phyloP scores from a whole-genome alignment of 1,140 invertebrate genomes.

The Rhagoletis pomonella region DNA sequence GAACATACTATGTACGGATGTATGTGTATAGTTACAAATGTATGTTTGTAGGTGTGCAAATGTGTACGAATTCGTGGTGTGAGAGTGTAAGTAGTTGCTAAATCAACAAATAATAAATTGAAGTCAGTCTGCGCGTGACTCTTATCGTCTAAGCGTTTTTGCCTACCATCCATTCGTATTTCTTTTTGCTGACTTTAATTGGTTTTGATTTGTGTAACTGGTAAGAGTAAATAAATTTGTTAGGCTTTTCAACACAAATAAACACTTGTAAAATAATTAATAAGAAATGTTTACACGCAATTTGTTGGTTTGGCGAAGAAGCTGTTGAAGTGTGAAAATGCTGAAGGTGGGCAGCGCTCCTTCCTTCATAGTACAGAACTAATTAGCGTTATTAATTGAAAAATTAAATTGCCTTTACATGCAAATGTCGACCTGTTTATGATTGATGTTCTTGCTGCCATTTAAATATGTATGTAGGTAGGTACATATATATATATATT shows the following conservation, averaged over 20 bases:
- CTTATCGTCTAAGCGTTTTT: not conserved
- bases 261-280: not conserved
- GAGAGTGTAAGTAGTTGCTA: not conserved
- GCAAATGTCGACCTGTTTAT: not conserved
- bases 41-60: not conserved
- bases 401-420: not conserved
- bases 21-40: not conserved
- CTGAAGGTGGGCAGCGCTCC: not conserved
- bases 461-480: not conserved
- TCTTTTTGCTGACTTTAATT: conserved; percentile 34
- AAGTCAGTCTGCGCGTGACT: not conserved
- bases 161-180: not conserved
- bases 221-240: conserved; percentile 4
- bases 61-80: not conserved
- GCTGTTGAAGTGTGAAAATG: not conserved
- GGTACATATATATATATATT: too few species aligned
- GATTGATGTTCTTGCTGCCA: not conserved
- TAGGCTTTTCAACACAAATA: not conserved
- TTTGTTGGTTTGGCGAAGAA: not conserved
- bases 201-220: not conserved
- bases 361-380: not conserved
- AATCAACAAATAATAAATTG: conserved; percentile 34
- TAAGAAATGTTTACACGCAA: not conserved
- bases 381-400: not conserved
- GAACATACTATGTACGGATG: not conserved